Percentiles rank a stretch among this genome's conserved stretches.
phyloP scores from a whole-genome alignment of 2,888 invertebrate species.

The Scaptomyza polygonia region DNA sequence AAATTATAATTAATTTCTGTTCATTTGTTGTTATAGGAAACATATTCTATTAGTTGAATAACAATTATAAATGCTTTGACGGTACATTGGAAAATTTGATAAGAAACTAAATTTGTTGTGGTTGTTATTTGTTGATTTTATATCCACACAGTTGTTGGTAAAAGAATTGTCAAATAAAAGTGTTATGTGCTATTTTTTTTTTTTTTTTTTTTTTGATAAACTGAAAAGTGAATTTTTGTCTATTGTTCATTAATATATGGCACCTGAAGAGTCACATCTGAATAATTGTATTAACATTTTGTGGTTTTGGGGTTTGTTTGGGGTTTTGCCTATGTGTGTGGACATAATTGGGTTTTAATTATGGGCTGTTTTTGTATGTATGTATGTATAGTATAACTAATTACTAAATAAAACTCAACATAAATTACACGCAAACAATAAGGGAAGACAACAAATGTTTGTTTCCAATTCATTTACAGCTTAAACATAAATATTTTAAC shows the following conservation, averaged over 20 bases:
- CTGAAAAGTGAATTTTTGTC: constrained; percentile 46
- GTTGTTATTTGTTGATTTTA: constrained; percentile 13
- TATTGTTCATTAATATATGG: constrained; percentile 66
- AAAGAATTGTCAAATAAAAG: constrained; percentile 2
- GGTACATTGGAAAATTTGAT: constrained; percentile 76
- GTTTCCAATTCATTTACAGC: constrained; percentile 53
- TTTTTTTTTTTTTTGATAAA: neutral
- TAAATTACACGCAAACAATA: constrained; percentile 72
- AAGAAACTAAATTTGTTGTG: constrained; percentile 61
- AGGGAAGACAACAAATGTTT: constrained; percentile 75
- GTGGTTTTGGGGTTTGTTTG: neutral
- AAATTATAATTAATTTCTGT: constrained; percentile 40
- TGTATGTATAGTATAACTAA: too few relatives aligned
- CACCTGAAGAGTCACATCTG: constrained; percentile 74
- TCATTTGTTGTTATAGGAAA: constrained; percentile 54
- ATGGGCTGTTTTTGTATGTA: constrained; percentile 20
- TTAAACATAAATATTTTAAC: constrained; percentile 38
- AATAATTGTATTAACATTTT: constrained; percentile 44
- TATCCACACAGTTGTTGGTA: constrained; percentile 58
- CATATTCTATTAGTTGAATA: constrained; percentile 64
- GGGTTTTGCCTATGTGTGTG: constrained; percentile 54
- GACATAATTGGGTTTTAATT: constrained; percentile 41
- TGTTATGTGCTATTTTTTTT: too few relatives aligned
- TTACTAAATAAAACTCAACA: constrained; percentile 73
- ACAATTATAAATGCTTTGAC: constrained; percentile 81